Evolutionary conservation across 2,113 vertebrate genomes (phyloP), one percentile per base, ranked within the genome.

Genomic region (Microcebus murinus): DNA sequence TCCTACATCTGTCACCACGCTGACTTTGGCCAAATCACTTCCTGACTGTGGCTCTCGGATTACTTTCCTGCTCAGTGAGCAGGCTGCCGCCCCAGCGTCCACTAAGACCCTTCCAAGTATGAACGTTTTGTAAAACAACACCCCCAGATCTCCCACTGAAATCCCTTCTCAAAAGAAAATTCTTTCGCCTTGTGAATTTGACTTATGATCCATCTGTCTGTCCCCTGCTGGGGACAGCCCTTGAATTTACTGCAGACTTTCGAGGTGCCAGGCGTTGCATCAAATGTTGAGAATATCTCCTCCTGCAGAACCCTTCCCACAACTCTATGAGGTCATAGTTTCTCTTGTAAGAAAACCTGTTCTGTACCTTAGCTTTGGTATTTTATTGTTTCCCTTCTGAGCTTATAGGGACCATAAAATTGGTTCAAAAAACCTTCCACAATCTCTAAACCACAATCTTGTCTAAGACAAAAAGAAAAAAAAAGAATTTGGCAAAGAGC

Each of bases 371-470:
- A 73, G 71, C 82, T 74, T 79, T 79, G 84, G 34, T 42, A 87
- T 96, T 92, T 95, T 70, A 73, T 48, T 76, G 73, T 94, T 95
- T 96, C 92, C 74, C 48, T 79, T 82, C 79, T 77, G 91, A 80
- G 21, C 94, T 97, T 92, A 93, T 23, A 85, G 84, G 39, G 70
- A 87, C 84, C 71, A 85, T 85, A 93, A 97, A 95, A 70, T 76
- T 79, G 73, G 74, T 84, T 94, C 42, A 55, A 81, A 91, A 93
- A 97, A 91, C 34, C 88, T 79, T 89, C 91, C 25, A 73, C 55
- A 92, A 81, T 81, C 94, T 96, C 77, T 61, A 94, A 96, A 93
- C 93, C 94, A 96, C 83, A 92, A 92, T 96, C 70, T 96, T 90
- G 85, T 95, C 92, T 87, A 90, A 86, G 42, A 94, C 48, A 86